Base-by-base conservation (phyloP, 2,797 vertebrate species). In the Cynodonichthys magdalenae region DNA sequence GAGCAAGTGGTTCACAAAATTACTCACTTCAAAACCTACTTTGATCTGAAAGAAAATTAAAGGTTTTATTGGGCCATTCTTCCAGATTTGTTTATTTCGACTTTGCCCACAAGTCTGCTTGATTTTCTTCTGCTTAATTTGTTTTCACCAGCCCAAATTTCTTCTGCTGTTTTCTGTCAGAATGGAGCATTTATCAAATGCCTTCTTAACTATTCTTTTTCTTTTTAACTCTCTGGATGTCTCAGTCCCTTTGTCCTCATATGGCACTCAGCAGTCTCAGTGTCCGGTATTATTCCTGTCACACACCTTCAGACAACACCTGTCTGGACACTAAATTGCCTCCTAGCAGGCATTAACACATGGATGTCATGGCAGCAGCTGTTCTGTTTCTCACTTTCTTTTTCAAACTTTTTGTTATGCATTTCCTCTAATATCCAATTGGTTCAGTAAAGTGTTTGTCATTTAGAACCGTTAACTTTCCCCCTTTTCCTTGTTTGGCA, bases 1-100 rank as follows among this genome's bases (percentile, higher is more conserved):
- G 94, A 96, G 95, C 95, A 97, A 98, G 95, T 92, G 96, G 96
- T 98, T 98, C 95, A 95, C 94, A 96, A 95, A 92, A 82, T 79
- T 62, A 80, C 63, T 48, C 7, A 29, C 41, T 57, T 49, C 24
- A 79, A 88, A 87, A 87, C 89, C 48, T 42, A 47, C 63, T 66
- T 42, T 15, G 47, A 81, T 83, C 52, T 51, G 67, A 72, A 65
- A 52, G 41, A 24, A 57, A 69, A 61, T 44, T 12, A 12, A 28
- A 66, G 19, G 46, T 18, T 64, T 63, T 19, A 63, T 15, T 5
- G 49, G 51, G 15, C 20, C 50, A 53, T 62, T 42, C 44, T 54
- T 79, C 74, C 50, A 71, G 69, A 79, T 71, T 53, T 69, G 69
- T 76, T 79, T 65, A 64, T 72, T 15, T 34, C 58, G 69, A 51